Evolutionary conservation across 35 echinoderm and acorn worm genomes (phyloP).

Genomic region (Apostichopus californicus): DNA sequence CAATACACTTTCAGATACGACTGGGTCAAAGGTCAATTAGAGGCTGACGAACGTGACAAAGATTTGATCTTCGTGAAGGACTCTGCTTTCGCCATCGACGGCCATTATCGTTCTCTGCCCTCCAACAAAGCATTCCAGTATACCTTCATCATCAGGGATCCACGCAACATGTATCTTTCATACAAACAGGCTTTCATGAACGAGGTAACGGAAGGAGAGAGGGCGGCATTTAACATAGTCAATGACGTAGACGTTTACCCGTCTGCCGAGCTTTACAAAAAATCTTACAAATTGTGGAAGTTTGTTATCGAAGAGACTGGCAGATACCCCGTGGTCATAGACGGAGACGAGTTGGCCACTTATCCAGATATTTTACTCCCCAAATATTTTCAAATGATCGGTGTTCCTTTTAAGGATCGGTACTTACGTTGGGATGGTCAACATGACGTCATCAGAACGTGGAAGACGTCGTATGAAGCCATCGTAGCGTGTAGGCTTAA

Average conservation of each 20-base stretch:
- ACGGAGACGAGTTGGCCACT: slow-evolving; percentile 42
- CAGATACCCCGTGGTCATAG: slow-evolving; percentile 23
- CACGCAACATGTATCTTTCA: slow-evolving; percentile 54
- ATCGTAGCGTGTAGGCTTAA: slow-evolving; percentile 45
- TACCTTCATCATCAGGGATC: slow-evolving; percentile 52
- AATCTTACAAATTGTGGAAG: slow-evolving; percentile 45
- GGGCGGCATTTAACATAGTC: slow-evolving; percentile 28
- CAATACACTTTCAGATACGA: slow-evolving; percentile 16
- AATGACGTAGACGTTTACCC: slow-evolving; percentile 56
- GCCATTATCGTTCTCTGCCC: slow-evolving; percentile 30
- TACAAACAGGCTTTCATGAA: slow-evolving; percentile 49
- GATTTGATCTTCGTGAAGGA: slow-evolving; percentile 50
- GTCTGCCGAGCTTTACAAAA: slow-evolving; percentile 50
- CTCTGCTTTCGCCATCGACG: slow-evolving; percentile 43
- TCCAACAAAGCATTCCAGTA: slow-evolving; percentile 42
- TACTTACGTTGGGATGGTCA: slow-evolving; percentile 32
- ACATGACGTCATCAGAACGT: slow-evolving; percentile 28
- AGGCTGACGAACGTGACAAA: slow-evolving; percentile 35
- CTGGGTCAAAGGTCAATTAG: slow-evolving; percentile 52
- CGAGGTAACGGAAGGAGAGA: neutral
- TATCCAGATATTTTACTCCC: slow-evolving; percentile 39
- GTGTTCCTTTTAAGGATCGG: slow-evolving; percentile 11
- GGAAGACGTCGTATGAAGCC: slow-evolving; percentile 55
- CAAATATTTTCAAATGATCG: slow-evolving; percentile 41
- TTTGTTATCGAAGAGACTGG: slow-evolving; percentile 22